Base-by-base conservation (phyloP, 37 sponge, comb jelly and placozoan genomes). In the Bolinopsis microptera region DNA sequence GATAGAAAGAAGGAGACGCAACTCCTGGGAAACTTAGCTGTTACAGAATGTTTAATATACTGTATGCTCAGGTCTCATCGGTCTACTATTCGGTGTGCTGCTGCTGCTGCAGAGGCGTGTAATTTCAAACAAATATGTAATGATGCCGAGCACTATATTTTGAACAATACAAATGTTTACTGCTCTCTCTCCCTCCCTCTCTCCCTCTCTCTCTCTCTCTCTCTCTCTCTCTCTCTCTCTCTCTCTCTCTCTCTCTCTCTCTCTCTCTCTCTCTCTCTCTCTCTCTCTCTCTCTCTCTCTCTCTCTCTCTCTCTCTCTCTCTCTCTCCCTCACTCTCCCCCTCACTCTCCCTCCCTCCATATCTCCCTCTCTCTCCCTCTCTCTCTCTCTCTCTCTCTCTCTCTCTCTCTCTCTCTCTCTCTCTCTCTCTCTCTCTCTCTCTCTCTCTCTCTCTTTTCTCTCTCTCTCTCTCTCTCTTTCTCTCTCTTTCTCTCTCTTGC, bases 401-500 rank as follows among this genome's bases (percentile, higher is more conserved):
- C 33, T 93, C 30, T 72, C 16, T n/a, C 39, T 9, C 69, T 86
- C 92, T 67, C 5, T 94, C 22, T 61, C 68, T 67, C 68, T 67
- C 68, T 67, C 68, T 67, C 68, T 67, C 68, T 67, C 68, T 67
- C 68, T 67, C 68, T 67, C 68, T 67, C 68, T 67, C 68, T 67
- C 68, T 67, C 68, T 67, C 68, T 67, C 68, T 67, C 68, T 67
- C 68, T 67, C 68, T 67, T 21, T 67, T 21, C 21, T 21, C 21
- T 21, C 21, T 21, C 68, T 21, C 21, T 67, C 13, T 21, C 21
- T 22, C 13, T 21, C 18, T 67, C 68, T 67, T 22, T 22, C 68
- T 21, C 18, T 21, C 68, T 67, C 68, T 13, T 21, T 67, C n/a
- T n/a, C n/a, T n/a, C n/a, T n/a, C n/a, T n/a, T n/a, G n/a, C n/a